Base-by-base conservation (phyloP, 2,888 invertebrate genomes). In the Tipula helvola region DNA sequence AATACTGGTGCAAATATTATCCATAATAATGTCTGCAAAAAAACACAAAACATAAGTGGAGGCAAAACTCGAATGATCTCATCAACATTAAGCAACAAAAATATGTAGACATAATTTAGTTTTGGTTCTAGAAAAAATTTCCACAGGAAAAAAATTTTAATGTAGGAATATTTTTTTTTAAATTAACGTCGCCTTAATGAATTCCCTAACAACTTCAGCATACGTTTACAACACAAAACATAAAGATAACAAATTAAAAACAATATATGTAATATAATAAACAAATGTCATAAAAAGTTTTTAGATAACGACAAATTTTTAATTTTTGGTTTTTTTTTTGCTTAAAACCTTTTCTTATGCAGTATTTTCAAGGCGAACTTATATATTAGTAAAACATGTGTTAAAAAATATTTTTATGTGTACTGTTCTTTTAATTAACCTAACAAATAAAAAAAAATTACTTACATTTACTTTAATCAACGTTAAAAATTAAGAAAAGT, bases 381-480 rank as follows among this genome's bases (percentile, higher is more conserved):
- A 71, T 28, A 71, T 71, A 16, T 5, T 16, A 52, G 7, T 7
- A 52, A 52, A 52, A 44, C 52, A 16, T n/a, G n/a, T n/a, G n/a
- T 28, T 71, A 71, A 71, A 71, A 71, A 71, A 10, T 16, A 57
- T 16, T 5, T 5, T 3, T 16, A 5, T 16, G 52, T 57, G 5
- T 39, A 7, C 39, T 39, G 5, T 39, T 39, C 5, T 16, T 16
- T 52, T 52, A 52, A 52, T 52, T 16, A 16, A 52, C 52, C 52
- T 52, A 13, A 16, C 5, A 16, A 52, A 52, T 5, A 16, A 44
- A 44, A 10, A 52, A 18, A 28, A 28, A 28, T 71, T 71, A 71
- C 71, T 71, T 71, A 71, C 71, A 71, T 71, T 71, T 71, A 71
- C 71, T 71, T 71, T 71, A 71, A 71, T 71, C 71, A 71, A 71